Conservation (phyloP, 2,797 vertebrate species). For the Xiphorhynchus erythropygius region DNA sequence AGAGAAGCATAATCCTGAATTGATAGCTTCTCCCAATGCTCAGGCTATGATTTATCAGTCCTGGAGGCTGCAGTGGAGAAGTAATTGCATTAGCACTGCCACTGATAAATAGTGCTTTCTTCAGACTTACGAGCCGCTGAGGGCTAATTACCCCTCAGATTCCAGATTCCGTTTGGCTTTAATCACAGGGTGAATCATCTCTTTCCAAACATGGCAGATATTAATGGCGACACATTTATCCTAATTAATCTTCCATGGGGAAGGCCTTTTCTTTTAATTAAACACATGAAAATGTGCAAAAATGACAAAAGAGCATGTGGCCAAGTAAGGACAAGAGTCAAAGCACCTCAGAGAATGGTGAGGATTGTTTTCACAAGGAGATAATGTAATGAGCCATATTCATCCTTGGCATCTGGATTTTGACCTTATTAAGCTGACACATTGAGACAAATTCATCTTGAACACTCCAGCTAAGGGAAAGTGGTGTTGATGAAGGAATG, state of each 20-base stretch:
- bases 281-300: constrained; percentile 61
- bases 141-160: constrained; percentile 84
- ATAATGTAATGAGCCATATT: not conserved
- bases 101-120: constrained; percentile 75
- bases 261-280: constrained; percentile 71
- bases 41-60: constrained; percentile 54
- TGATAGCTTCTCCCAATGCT: constrained; percentile 60
- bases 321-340: constrained; percentile 12
- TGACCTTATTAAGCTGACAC: constrained; percentile 17
- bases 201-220: constrained; percentile 77
- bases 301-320: constrained; percentile 32
- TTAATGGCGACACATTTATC: constrained; percentile 74
- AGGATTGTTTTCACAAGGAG: constrained; percentile 10
- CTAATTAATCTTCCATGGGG: constrained; percentile 68
- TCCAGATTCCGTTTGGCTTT: constrained; percentile 77
- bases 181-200: constrained; percentile 85
- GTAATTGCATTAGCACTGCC: constrained; percentile 73
- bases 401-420: constrained; percentile 48
- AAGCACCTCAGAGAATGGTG: not conserved
- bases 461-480: not conserved
- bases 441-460: constrained; percentile 18
- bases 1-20: constrained; percentile 47
- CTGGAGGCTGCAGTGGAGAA: constrained; percentile 41
- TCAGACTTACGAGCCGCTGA: constrained; percentile 77
- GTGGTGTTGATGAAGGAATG: not conserved